phyloP scores from a whole-genome alignment of 2,888 invertebrate genomes.

The Chromoteleia sp. region DNA sequence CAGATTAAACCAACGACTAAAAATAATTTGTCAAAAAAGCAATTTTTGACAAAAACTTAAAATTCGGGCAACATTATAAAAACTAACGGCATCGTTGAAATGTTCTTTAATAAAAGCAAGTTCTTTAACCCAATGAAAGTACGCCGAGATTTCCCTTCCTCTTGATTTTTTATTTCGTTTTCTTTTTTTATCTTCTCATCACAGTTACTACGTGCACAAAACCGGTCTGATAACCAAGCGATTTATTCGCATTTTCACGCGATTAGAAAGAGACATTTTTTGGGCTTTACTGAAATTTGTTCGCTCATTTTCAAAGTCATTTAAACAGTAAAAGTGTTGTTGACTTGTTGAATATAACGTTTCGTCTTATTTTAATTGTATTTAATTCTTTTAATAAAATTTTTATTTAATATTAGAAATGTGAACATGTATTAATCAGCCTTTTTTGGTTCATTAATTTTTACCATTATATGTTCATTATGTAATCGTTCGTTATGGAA shows the following conservation, averaged over 20 bases:
- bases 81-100: not conserved
- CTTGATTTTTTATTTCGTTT: constrained; percentile 12
- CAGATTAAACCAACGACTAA: too few relatives aligned
- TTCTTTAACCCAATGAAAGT: constrained; percentile 31
- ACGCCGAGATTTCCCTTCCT: constrained; percentile 26
- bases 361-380: too few relatives aligned
- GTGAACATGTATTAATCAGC: not conserved
- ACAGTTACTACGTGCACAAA: constrained; percentile 11
- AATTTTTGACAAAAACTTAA: not conserved
- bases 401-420: not conserved
- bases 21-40: not conserved
- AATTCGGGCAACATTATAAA: too few relatives aligned
- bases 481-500: constrained; percentile 10
- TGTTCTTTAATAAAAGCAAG: constrained; percentile 3
- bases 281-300: not conserved
- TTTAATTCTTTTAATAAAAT: too few relatives aligned
- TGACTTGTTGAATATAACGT: too few relatives aligned
- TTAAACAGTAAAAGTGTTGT: not conserved
- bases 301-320: not conserved
- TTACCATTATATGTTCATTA: constrained; percentile 18
- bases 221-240: constrained; percentile 19
- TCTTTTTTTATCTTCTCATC: constrained; percentile 29
- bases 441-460: constrained; percentile 9
- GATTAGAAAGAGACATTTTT: constrained; percentile 20
- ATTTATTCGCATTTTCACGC: constrained; percentile 31